phyloP scores from a whole-genome alignment of 2,113 vertebrate species.

The Nerophis ophidion region DNA sequence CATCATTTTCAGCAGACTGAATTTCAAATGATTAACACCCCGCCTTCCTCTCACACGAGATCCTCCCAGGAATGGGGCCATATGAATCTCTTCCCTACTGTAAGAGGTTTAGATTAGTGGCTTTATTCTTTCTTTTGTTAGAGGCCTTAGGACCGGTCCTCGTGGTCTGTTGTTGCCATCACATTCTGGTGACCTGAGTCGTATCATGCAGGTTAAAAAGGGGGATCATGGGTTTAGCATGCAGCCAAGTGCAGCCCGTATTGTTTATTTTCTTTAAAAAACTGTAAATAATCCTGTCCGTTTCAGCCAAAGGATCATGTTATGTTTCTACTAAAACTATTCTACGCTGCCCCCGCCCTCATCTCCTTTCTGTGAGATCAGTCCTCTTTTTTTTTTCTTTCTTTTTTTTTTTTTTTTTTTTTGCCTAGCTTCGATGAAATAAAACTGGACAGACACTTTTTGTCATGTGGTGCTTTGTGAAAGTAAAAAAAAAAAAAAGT shows the following conservation, averaged over 20 bases:
- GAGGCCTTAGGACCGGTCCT: constrained; percentile 44
- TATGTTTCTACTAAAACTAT: constrained; percentile 51
- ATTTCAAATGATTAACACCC: too few relatives aligned
- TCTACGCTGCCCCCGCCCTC: constrained; percentile 33
- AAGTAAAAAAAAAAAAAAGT: neutral
- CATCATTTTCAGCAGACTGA: too few relatives aligned
- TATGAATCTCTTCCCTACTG: neutral
- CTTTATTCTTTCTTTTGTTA: constrained; percentile 14
- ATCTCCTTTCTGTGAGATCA: constrained; percentile 37
- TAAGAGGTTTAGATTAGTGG: neutral
- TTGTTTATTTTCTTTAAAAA: constrained; percentile 42
- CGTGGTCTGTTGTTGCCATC: constrained; percentile 13
- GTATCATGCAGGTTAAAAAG: constrained; percentile 4
- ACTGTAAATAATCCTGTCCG: constrained; percentile 30
- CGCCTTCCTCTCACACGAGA: too few relatives aligned
- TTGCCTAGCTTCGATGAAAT: constrained; percentile 55
- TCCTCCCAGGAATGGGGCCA: too few relatives aligned
- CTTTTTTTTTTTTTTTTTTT: too few relatives aligned
- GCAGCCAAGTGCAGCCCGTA: constrained; percentile 40
- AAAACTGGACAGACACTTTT: constrained; percentile 54
- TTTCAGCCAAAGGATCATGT: constrained; percentile 26
- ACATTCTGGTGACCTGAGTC: constrained; percentile 13
- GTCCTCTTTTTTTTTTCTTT: too few relatives aligned
- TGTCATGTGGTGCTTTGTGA: constrained; percentile 23
- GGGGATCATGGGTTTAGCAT: constrained; percentile 36